phyloP scores from a whole-genome alignment of 2,113 vertebrate genomes.

The Chelonoidis abingdonii region DNA sequence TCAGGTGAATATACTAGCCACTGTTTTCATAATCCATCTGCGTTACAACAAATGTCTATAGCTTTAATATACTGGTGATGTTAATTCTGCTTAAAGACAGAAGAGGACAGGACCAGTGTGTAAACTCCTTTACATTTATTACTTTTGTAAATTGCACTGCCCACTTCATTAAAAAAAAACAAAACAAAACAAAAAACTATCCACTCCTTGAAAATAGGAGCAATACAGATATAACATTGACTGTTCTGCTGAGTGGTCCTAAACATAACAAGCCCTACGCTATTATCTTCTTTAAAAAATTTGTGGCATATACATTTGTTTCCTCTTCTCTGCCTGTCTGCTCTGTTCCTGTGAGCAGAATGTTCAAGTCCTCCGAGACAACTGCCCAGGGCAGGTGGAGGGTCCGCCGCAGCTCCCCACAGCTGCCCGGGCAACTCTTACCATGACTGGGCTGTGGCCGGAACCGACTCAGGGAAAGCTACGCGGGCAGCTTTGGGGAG shows the following conservation, averaged over 20 bases:
- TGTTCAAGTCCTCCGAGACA: no score
- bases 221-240: background rate
- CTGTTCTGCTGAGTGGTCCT: background rate
- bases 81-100: background rate
- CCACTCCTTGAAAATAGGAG: background rate
- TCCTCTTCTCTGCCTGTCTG: background rate
- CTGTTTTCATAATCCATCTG: background rate
- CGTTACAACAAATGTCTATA: background rate
- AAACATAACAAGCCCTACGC: background rate
- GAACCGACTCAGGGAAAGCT: no score
- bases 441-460: no score
- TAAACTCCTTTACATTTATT: background rate
- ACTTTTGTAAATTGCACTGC: background rate
- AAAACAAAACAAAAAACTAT: background rate
- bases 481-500: no score
- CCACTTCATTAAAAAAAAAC: background rate
- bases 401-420: no score
- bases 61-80: background rate
- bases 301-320: background rate
- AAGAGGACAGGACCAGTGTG: background rate
- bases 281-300: background rate
- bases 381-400: no score
- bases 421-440: no score
- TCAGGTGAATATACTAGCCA: background rate
- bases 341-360: no score